A percentile compares a stretch with the other conserved stretches of the same genome.
phyloP scores from a whole-genome alignment of 2,797 vertebrate species.

The Tapera naevia region DNA sequence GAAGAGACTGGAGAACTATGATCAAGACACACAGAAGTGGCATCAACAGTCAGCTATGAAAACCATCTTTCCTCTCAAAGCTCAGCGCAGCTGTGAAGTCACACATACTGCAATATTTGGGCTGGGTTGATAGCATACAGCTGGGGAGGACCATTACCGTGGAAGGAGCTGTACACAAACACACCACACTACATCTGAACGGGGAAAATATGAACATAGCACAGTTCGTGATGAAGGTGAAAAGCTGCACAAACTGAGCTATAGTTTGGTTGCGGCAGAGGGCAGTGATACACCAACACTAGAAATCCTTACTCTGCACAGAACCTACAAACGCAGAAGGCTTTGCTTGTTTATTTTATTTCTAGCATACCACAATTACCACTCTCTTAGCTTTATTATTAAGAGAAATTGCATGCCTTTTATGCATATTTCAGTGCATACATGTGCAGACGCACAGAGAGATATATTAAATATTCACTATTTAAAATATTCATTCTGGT shows the following conservation, averaged over 20 bases:
- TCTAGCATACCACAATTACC: neutral
- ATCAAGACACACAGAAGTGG: fast-evolving
- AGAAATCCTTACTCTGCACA: neutral
- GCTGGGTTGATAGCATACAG: neutral
- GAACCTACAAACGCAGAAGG: neutral
- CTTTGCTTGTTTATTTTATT: neutral
- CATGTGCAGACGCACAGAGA: neutral
- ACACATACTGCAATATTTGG: neutral
- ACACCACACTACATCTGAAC: neutral
- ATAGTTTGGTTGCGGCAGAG: neutral
- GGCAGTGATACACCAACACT: neutral
- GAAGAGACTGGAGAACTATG: fast-evolving
- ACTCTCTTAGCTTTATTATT: neutral
- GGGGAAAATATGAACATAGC: neutral
- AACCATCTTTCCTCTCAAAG: neutral
- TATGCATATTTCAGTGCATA: neutral
- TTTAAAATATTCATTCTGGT: neutral
- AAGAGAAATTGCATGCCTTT: neutral
- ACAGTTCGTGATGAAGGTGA: neutral
- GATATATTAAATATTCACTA: neutral
- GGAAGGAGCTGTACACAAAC: fast-evolving
- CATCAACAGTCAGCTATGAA: neutral
- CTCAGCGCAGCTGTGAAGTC: neutral
- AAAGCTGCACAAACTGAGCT: neutral
- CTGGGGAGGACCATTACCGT: neutral